A percentile compares a stretch with the other conserved stretches of the same genome.
These are phyloP conservation scores for Manduca sexta DNA, from an alignment of 1,140 invertebrate genomes.

Conservation along the genomic window DNA sequence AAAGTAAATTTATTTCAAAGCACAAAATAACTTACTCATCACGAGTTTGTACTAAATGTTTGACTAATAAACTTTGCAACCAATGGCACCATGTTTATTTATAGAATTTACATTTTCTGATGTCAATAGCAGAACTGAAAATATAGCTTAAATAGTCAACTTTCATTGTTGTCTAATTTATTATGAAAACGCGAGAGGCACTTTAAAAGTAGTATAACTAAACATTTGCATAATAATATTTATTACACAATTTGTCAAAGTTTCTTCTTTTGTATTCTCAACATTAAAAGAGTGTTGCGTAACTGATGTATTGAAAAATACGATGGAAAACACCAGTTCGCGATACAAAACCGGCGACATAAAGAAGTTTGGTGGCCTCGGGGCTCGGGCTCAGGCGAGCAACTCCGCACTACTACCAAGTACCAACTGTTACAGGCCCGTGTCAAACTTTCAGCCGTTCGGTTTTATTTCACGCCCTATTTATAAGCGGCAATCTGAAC, in stretches of 20 bases:
- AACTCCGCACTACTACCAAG: constrained; percentile 25
- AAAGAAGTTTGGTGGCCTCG: constrained; percentile 23
- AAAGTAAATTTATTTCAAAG: no score
- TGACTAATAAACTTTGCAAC: no score
- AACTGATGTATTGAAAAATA: constrained; percentile 40
- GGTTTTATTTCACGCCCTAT: constrained; percentile 55
- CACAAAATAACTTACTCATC: no score
- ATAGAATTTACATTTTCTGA: no score
- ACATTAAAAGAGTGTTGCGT: constrained; percentile 28
- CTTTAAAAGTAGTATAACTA: no score
- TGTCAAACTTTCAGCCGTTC: constrained; percentile 39
- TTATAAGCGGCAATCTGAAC: constrained; percentile 39
- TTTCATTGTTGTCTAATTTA: no score
- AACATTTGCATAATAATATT: constrained; percentile 5
- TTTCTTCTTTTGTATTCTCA: constrained; percentile 17
- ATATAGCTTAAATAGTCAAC: no score
- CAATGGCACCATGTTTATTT: no score
- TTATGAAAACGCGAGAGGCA: no score
- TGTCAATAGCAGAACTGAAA: no score
- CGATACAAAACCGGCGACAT: constrained; percentile 5
- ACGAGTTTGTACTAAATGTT: no score
- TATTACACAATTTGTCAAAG: constrained; percentile 8
- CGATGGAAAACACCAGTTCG: constrained; percentile 31
- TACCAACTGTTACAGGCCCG: constrained; percentile 17
- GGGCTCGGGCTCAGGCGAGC: constrained; percentile 5